Base-by-base conservation (phyloP, 2,113 vertebrate species). In the Chaenogobius annularis region DNA sequence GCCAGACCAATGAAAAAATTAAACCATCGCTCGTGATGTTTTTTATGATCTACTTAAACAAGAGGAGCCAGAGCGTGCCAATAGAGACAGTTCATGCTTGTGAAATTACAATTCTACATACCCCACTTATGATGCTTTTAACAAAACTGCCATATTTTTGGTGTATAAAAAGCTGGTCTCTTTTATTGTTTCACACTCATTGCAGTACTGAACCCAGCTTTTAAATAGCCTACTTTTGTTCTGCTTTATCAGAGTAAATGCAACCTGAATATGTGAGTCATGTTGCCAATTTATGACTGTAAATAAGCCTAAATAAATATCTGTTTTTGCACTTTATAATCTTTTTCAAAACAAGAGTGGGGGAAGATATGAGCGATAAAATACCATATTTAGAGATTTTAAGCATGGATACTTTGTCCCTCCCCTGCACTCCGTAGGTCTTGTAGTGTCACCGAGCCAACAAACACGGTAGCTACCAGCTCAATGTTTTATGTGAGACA, bases 201-300 rank as follows among this genome's bases (percentile, higher is more conserved):
- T 55, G n/a, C 52, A 22, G 22, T 2, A 19, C 47, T 50, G 19
- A 59, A 26, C 56, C 13, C 1, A 15, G 3, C 1, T 31, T 55
- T 55, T 20, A 20, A 20, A 20, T 20, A 7, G 37, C 3, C 5
- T 40, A 54, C 10, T 20, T 54, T 10, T 54, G 52, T 71, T 46
- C 68, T 83, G 71, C 66, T 77, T 79, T 72, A 72, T 3, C 46
- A 56, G 31, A 20, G 17, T 50, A 20, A 48, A 55, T 72, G 10
- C 47, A n/a, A 77, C 58, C 37, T 37, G 15, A 50, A 5, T 50
- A 17, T 40, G 37, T 40, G 44, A 46, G 17, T 1, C 15, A 19
- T 50, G 5, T 17, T 7, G 13, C 15, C 47, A 48, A 15, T 48
- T 5, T 15, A 48, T 48, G 13, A 48, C 58, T 7, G 37, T 40